These are phyloP conservation scores for Hylaeus volcanicus DNA, from an alignment of 1,140 invertebrate species.

Conservation along the genomic window DNA sequence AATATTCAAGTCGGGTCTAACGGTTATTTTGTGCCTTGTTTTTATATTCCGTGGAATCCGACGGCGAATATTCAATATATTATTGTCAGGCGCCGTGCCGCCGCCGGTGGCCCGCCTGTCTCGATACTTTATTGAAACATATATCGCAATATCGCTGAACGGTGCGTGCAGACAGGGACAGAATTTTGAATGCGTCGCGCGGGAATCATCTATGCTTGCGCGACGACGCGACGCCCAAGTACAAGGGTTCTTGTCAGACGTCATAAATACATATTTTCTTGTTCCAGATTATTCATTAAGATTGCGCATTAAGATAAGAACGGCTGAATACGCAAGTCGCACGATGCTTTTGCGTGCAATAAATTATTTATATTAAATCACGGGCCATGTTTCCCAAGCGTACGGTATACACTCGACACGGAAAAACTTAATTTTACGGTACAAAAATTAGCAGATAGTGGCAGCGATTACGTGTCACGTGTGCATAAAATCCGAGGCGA, in stretches of 20 bases:
- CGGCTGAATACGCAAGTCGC: background rate
- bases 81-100: conserved; percentile 61
- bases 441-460: conserved; percentile 9
- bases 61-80: conserved; percentile 71
- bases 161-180: conserved; percentile 50
- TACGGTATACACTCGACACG: background rate
- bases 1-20: conserved; percentile 66
- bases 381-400: background rate
- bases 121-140: conserved; percentile 75
- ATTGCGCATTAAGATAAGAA: conserved; percentile 4
- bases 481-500: background rate
- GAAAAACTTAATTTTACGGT: background rate
- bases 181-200: conserved; percentile 51
- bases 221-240: background rate
- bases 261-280: background rate
- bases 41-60: conserved; percentile 62
- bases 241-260: background rate
- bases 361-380: conserved; percentile 28
- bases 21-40: conserved; percentile 68
- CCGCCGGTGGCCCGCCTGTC: conserved; percentile 59
- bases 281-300: background rate
- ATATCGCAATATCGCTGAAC: conserved; percentile 64
- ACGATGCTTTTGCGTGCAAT: conserved; percentile 7
- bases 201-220: conserved; percentile 44
- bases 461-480: conserved; percentile 17